Evolutionary conservation across 2,797 vertebrate species (phyloP).

Genomic region (Cyclura pinguis): DNA sequence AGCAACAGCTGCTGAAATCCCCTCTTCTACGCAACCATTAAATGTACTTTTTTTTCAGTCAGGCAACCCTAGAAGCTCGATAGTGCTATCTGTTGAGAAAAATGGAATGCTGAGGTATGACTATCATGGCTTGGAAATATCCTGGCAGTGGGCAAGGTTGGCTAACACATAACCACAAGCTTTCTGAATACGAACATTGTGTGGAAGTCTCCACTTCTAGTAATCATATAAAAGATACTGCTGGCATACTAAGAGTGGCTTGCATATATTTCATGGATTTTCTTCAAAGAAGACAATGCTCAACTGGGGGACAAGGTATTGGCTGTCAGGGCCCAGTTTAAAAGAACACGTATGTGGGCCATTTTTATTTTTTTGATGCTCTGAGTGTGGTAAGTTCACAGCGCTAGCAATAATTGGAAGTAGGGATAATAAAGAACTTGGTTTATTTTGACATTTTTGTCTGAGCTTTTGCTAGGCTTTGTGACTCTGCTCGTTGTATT

Average conservation of each 20-base stretch:
- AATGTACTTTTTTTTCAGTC: no score
- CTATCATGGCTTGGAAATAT: not conserved
- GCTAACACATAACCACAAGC: not conserved
- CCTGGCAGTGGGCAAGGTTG: not conserved
- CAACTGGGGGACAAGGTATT: not conserved
- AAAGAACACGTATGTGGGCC: not conserved
- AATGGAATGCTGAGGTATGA: not conserved
- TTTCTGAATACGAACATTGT: not conserved
- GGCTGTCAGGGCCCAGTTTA: not conserved
- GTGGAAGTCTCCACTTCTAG: not conserved
- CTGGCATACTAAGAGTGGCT: not conserved
- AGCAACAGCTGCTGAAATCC: no score
- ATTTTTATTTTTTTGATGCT: not conserved
- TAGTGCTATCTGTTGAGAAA: not conserved
- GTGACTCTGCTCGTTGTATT: not conserved
- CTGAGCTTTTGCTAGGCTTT: not conserved
- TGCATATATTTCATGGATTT: not conserved
- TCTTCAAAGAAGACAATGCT: not conserved
- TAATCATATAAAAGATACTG: not conserved
- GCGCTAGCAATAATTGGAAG: not conserved
- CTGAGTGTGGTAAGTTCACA: not conserved
- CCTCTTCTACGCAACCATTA: no score
- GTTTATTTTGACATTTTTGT: not conserved
- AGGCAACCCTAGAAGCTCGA: no score
- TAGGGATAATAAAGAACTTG: not conserved